Percentiles rank a stretch among this genome's conserved stretches.
Conservation (phyloP, 2,888 invertebrate species). For the Cantharis rustica region DNA sequence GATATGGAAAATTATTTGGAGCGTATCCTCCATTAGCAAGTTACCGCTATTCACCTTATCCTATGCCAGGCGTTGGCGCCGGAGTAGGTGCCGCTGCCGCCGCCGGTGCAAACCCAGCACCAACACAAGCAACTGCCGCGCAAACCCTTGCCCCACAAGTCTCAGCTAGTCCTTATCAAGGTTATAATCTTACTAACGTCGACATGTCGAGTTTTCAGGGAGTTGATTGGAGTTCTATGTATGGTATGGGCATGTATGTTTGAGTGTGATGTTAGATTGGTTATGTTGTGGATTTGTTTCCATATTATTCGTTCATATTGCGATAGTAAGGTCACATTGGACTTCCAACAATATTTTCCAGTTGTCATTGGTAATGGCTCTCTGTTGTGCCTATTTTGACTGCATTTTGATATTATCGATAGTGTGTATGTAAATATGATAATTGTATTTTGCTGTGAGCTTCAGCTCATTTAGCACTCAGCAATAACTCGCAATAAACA, state of each 20-base stretch:
- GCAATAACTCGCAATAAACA: conserved; percentile 63
- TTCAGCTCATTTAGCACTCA: conserved; percentile 56
- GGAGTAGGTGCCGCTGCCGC: conserved; percentile 59
- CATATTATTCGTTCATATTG: conserved; percentile 32
- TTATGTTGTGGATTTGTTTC: conserved; percentile 36
- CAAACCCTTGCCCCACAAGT: conserved; percentile 66
- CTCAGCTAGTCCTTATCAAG: conserved; percentile 72
- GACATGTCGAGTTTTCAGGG: conserved; percentile 93
- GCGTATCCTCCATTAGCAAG: conserved; percentile 64
- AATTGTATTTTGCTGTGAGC: conserved; percentile 46
- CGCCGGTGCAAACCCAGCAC: conserved; percentile 55
- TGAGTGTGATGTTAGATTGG: conserved; percentile 55
- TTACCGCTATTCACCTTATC: conserved; percentile 69
- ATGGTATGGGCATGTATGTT: conserved; percentile 92
- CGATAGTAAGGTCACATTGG: conserved; percentile 29
- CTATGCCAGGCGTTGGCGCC: conserved; percentile 55
- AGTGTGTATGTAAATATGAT: conserved; percentile 30
- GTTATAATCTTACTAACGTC: conserved; percentile 84
- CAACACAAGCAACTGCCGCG: conserved; percentile 62
- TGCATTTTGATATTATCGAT: conserved; percentile 43
- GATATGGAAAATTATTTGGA: conserved; percentile 70
- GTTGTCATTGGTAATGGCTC: conserved; percentile 49
- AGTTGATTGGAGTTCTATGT: conserved; percentile 90
- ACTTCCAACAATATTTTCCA: conserved; percentile 50
- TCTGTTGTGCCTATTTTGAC: conserved; percentile 47